Conservation (phyloP, 2,888 invertebrate genomes). For the Caenorhabditis wallacei region DNA sequence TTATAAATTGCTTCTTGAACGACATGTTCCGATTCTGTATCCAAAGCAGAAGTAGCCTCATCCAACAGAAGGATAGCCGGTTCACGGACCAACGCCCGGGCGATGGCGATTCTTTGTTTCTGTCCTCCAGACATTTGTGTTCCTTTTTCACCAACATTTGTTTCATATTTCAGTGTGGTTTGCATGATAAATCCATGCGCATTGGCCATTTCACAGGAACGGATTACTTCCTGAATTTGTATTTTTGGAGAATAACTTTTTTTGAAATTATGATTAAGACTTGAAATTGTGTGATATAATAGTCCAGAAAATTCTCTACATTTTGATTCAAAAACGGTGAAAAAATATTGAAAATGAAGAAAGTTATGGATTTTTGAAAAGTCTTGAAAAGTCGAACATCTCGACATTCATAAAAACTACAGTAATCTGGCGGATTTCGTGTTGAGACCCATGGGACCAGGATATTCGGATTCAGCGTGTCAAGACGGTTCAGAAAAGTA, state of each 20-base stretch:
- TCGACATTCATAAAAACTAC: too few species aligned
- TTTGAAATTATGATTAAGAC: too few species aligned
- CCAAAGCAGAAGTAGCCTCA: slow-evolving; percentile 81
- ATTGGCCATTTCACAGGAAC: slow-evolving; percentile 84
- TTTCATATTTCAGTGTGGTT: slow-evolving; percentile 84
- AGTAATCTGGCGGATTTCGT: too few species aligned
- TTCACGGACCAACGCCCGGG: slow-evolving; percentile 77
- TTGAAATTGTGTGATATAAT: too few species aligned
- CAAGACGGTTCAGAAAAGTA: background rate
- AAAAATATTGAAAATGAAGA: too few species aligned
- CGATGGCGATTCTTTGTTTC: slow-evolving; percentile 80
- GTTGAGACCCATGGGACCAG: too few species aligned
- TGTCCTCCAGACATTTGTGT: slow-evolving; percentile 84
- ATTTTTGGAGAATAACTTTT: too few species aligned
- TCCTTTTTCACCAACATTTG: slow-evolving; percentile 84
- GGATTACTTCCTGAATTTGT: slow-evolving; percentile 72
- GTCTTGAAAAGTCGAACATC: too few species aligned
- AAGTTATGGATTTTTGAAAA: too few species aligned
- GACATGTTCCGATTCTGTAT: slow-evolving; percentile 80
- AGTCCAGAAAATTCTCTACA: too few species aligned
- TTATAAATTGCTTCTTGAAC: slow-evolving; percentile 84
- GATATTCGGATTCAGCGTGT: background rate
- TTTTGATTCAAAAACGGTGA: too few species aligned
- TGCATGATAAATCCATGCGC: slow-evolving; percentile 84
- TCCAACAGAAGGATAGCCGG: slow-evolving; percentile 81